A percentile compares a stretch with the other conserved stretches of the same genome.
Evolutionary conservation across 1,140 invertebrate species (phyloP).

Genomic region (Meloidogyne hapla): DNA sequence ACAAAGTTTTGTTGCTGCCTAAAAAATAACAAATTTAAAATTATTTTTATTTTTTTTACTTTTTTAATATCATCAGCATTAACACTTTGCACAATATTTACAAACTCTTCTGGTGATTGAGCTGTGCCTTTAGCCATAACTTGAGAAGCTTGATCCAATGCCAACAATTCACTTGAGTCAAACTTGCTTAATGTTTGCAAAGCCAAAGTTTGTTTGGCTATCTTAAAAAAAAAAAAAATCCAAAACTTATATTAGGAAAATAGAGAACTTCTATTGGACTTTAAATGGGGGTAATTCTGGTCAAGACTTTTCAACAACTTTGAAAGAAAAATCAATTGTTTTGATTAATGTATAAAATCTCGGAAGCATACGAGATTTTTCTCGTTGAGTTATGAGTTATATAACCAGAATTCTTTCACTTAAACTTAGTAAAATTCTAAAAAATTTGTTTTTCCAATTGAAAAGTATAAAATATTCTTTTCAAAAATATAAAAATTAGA

Average conservation of each 20-base stretch:
- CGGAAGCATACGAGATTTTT: too few species aligned
- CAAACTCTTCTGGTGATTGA: conserved; percentile 48
- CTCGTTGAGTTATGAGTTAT: too few species aligned
- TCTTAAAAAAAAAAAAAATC: neutral
- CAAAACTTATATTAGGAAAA: too few species aligned
- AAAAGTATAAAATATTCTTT: too few species aligned
- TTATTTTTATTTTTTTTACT: conserved; percentile 27
- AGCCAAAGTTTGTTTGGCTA: conserved; percentile 16
- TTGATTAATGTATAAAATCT: too few species aligned
- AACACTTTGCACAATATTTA: conserved; percentile 44
- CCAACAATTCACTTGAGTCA: conserved; percentile 41
- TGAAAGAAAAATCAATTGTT: too few species aligned
- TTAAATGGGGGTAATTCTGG: too few species aligned
- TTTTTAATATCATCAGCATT: conserved; percentile 56
- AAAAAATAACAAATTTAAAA: conserved; percentile 19
- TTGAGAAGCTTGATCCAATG: conserved; percentile 52
- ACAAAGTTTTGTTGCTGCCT: conserved; percentile 56
- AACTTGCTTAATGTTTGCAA: conserved; percentile 41
- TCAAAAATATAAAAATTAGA: neutral
- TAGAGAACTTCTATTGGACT: too few species aligned
- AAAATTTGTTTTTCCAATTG: too few species aligned
- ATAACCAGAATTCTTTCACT: too few species aligned
- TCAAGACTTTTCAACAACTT: too few species aligned
- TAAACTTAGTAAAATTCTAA: too few species aligned
- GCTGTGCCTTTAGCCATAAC: conserved; percentile 46